Conservation (phyloP, 2,113 vertebrate genomes). For the Peromyscus polionotus region DNA sequence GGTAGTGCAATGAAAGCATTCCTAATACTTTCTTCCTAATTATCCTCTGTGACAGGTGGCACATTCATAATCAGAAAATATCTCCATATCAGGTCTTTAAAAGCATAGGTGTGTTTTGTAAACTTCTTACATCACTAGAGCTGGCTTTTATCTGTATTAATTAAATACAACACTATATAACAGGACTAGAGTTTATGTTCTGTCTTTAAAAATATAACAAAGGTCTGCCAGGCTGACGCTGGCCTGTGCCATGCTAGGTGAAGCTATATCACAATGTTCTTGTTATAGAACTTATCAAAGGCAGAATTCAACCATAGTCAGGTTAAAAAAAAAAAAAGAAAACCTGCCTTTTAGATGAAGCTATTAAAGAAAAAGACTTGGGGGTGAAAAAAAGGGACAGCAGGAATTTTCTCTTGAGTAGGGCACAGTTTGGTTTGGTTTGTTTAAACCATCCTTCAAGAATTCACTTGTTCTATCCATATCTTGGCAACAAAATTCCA, state of each 20-base stretch:
- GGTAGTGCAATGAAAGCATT: neutral
- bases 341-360: neutral
- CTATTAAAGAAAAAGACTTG: neutral
- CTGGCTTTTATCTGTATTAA: neutral
- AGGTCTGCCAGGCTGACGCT: neutral
- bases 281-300: neutral
- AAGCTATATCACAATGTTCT: neutral
- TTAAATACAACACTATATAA: neutral
- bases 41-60: neutral
- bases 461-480: neutral
- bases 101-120: neutral
- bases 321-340: neutral
- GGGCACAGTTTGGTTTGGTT: neutral
- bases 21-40: neutral
- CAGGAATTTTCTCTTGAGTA: neutral
- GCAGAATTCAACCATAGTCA: neutral
- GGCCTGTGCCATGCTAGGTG: neutral
- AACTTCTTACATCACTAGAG: neutral
- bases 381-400: neutral
- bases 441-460: neutral
- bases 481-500: neutral
- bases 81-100: neutral
- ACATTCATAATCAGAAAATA: constrained; percentile 3
- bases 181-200: neutral
- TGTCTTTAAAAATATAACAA: neutral